A percentile compares a stretch with the other conserved stretches of the same genome.
Conservation (phyloP, 2,113 vertebrate species). For the Periophthalmus modestus region DNA sequence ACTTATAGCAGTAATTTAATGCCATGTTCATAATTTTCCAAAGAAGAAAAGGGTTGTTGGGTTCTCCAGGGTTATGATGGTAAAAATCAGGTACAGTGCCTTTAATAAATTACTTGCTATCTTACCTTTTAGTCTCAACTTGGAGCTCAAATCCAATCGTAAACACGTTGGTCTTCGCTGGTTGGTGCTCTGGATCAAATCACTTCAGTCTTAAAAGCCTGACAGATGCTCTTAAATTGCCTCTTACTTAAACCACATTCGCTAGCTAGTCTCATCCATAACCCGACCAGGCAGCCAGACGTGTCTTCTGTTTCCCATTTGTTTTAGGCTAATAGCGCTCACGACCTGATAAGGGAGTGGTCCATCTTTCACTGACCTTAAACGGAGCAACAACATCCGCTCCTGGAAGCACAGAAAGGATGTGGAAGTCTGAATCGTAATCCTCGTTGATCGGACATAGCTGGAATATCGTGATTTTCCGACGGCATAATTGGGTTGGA, state of each 20-base stretch:
- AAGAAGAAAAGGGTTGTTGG: too few species aligned
- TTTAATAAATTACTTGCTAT: neutral
- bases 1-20: too few species aligned
- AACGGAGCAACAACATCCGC: conserved; percentile 65
- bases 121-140: conserved; percentile 1
- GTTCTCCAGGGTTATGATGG: too few species aligned
- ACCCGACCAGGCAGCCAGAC: conserved; percentile 50
- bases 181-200: conserved; percentile 19
- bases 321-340: conserved; percentile 62
- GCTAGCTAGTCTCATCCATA: conserved; percentile 47
- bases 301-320: conserved; percentile 75
- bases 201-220: conserved; percentile 25
- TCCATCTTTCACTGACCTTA: conserved; percentile 60
- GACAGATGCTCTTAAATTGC: conserved; percentile 17
- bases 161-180: neutral
- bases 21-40: too few species aligned
- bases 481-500: conserved; percentile 32
- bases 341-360: conserved; percentile 71
- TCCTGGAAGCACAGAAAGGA: conserved; percentile 31
- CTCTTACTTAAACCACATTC: conserved; percentile 29
- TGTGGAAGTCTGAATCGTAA: conserved; percentile 39
- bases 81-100: too few species aligned
- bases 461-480: conserved; percentile 44
- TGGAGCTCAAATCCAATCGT: neutral
- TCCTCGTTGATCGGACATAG: conserved; percentile 39